phyloP scores from a whole-genome alignment of 2,113 vertebrate genomes.

The Thermophis baileyi region DNA sequence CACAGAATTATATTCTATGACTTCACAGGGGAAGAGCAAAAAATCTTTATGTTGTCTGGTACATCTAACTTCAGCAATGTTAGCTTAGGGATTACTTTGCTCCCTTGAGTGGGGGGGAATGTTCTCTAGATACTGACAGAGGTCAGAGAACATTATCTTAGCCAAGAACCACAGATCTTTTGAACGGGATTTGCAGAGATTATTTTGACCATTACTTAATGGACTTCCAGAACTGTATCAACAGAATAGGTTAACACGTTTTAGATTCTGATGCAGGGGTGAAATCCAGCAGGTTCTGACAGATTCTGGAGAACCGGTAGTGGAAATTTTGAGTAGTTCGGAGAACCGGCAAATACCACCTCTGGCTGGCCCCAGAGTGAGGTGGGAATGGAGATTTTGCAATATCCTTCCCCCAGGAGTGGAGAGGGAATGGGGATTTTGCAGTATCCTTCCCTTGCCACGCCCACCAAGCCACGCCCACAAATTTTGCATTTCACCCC shows the following conservation, averaged over 20 bases:
- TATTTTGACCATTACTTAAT: not conserved
- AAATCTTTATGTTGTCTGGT: not conserved
- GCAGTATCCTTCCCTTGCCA: no score
- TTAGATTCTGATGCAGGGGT: not conserved
- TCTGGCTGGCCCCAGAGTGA: no score
- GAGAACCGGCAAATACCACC: no score
- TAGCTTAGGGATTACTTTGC: not conserved
- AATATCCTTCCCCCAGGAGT: no score
- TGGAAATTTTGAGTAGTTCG: no score
- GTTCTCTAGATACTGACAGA: not conserved
- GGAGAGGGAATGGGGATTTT: no score
- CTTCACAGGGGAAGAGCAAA: not conserved
- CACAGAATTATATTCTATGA: constrained; percentile 16
- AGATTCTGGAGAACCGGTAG: no score
- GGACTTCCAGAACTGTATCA: not conserved
- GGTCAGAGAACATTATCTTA: not conserved
- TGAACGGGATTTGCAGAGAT: no score
- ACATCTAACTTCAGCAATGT: not conserved
- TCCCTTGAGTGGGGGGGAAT: not conserved
- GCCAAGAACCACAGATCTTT: not conserved
- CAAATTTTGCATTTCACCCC: no score
- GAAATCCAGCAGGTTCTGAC: no score
- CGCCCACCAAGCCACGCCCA: no score
- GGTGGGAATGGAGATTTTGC: no score
- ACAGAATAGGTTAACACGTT: not conserved